phyloP scores from a whole-genome alignment of 2,888 invertebrate genomes.

The Caenorhabditis uteleia region DNA sequence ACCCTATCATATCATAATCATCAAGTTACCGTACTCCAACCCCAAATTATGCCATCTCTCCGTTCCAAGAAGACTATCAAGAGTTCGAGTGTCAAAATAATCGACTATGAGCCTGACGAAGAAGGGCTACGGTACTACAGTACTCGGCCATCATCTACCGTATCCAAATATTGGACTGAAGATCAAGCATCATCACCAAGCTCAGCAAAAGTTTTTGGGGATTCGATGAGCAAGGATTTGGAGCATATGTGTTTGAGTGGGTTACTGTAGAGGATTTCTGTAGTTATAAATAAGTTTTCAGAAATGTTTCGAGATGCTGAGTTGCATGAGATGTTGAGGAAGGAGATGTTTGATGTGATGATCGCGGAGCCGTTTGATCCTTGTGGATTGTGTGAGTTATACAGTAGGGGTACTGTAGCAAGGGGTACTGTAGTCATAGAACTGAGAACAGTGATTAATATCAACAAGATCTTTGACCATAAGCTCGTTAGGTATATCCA shows the following conservation, averaged over 20 bases:
- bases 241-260: conserved; percentile 26
- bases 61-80: conserved; percentile 11
- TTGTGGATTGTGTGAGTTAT: conserved; percentile 19
- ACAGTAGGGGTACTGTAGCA: too few species aligned
- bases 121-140: conserved; percentile 10
- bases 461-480: too few species aligned
- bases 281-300: conserved; percentile 2
- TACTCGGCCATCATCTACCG: conserved; percentile 15
- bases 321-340: conserved; percentile 5
- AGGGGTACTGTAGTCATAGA: too few species aligned
- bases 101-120: conserved; percentile 15
- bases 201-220: conserved; percentile 14
- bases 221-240: conserved; percentile 26
- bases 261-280: neutral
- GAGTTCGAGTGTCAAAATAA: conserved; percentile 5
- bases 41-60: conserved; percentile 11
- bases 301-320: conserved; percentile 15
- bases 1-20: conserved; percentile 12
- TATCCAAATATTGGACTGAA: conserved; percentile 18
- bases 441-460: too few species aligned
- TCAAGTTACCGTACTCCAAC: conserved; percentile 19
- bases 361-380: conserved; percentile 29
- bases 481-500: too few species aligned
- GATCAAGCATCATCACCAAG: conserved; percentile 16
- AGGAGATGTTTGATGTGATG: conserved; percentile 12